phyloP scores from a whole-genome alignment of 2,888 invertebrate species.

The Spisula solida region DNA sequence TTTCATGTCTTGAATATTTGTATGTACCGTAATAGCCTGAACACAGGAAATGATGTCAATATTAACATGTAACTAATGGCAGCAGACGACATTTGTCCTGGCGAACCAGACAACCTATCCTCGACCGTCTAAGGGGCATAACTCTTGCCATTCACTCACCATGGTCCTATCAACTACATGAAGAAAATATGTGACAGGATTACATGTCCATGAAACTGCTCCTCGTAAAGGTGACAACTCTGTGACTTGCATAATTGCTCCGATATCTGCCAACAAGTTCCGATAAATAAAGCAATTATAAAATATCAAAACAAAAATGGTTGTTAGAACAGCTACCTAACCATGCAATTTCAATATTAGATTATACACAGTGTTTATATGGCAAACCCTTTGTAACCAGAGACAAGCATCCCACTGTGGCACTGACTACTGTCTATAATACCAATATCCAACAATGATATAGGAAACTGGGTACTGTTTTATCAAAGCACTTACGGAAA shows the following conservation, averaged over 20 bases:
- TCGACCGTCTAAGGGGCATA: constrained; percentile 63
- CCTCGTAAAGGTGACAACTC: constrained; percentile 98
- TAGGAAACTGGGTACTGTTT: no score
- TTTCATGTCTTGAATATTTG: background rate
- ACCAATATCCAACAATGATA: no score
- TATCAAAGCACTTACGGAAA: no score
- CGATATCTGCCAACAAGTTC: constrained; percentile 92
- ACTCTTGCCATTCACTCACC: constrained; percentile 81
- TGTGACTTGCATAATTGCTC: constrained; percentile 99
- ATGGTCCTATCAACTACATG: constrained; percentile 98
- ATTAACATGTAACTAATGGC: constrained; percentile 24
- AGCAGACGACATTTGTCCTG: constrained; percentile 27
- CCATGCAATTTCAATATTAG: background rate
- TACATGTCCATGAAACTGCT: constrained; percentile 99
- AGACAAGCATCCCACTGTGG: no score
- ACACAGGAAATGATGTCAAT: background rate
- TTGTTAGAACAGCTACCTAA: background rate
- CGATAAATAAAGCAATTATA: constrained; percentile 28
- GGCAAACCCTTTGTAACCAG: no score
- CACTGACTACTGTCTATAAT: no score
- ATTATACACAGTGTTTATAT: no score
- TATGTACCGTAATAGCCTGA: background rate
- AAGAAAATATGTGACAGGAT: constrained; percentile 98
- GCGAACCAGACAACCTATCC: background rate
- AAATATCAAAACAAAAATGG: constrained; percentile 7